Conservation (phyloP, 1,140 invertebrate species). For the Papilio dardanus region DNA sequence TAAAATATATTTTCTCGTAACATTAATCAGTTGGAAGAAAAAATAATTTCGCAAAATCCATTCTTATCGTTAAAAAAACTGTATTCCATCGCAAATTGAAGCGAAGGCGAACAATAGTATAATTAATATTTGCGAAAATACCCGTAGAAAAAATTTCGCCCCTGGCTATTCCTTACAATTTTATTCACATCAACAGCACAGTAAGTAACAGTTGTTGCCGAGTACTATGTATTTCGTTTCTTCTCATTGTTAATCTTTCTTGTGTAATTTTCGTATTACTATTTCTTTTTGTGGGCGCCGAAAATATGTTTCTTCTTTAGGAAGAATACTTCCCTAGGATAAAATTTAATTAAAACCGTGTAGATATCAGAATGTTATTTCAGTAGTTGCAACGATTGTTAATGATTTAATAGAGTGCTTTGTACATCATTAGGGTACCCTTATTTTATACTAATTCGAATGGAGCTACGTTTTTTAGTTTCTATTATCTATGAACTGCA, state of each 20-base stretch:
- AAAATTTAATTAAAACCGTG: not conserved
- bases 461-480: too few relatives aligned
- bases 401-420: not conserved
- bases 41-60: not conserved
- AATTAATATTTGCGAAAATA: slow-evolving; percentile 29
- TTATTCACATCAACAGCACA: slow-evolving; percentile 30
- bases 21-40: slow-evolving; percentile 10
- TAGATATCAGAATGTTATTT: too few relatives aligned
- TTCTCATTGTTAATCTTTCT: not conserved
- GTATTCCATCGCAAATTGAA: slow-evolving; percentile 21
- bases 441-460: not conserved
- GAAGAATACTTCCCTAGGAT: not conserved
- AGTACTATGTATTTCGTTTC: slow-evolving; percentile 1
- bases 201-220: slow-evolving; percentile 32
- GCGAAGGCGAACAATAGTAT: slow-evolving; percentile 13
- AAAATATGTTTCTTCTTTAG: not conserved
- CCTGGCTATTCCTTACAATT: slow-evolving; percentile 26
- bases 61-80: not conserved
- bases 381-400: not conserved
- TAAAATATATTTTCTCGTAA: slow-evolving; percentile 10
- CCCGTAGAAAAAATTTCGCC: slow-evolving; percentile 12
- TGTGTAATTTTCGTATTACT: slow-evolving; percentile 9
- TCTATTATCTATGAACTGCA: too few relatives aligned
- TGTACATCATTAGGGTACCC: not conserved
- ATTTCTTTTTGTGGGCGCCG: not conserved